Conservation (phyloP, 2,797 vertebrate genomes). For the Podarcis lilfordi region DNA sequence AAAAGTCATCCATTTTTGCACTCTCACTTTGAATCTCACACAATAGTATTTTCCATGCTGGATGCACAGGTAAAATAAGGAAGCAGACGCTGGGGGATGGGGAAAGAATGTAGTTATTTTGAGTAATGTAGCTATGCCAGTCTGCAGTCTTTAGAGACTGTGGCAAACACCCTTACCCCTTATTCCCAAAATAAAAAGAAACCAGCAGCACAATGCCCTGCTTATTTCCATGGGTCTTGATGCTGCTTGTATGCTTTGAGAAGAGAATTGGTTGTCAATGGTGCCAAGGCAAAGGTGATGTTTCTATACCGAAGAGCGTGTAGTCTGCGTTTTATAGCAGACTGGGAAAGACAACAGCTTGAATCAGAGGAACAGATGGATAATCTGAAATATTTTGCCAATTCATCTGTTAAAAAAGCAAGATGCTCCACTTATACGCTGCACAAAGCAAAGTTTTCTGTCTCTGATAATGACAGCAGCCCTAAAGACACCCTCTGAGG, state of each 20-base stretch:
- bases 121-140: not conserved
- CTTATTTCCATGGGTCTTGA: not conserved
- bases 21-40: not conserved
- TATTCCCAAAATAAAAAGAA: not conserved
- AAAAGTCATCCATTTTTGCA: too few relatives aligned
- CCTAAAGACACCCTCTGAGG: constrained; percentile 45
- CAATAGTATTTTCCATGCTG: not conserved
- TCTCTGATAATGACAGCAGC: constrained; percentile 42
- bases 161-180: not conserved
- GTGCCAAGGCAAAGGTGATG: constrained; percentile 40
- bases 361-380: constrained; percentile 56
- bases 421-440: constrained; percentile 39
- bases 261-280: constrained; percentile 4
- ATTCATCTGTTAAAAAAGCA: constrained; percentile 66
- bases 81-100: too few relatives aligned
- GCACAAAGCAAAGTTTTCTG: constrained; percentile 50
- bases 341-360: constrained; percentile 47
- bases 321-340: constrained; percentile 40
- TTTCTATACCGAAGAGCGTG: constrained; percentile 22
- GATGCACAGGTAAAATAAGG: not conserved
- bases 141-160: not conserved
- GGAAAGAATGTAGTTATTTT: not conserved
- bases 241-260: not conserved
- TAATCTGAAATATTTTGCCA: constrained; percentile 65
- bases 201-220: not conserved